Conservation (phyloP, 2,797 vertebrate genomes). For the Pangasius mekongensis region DNA sequence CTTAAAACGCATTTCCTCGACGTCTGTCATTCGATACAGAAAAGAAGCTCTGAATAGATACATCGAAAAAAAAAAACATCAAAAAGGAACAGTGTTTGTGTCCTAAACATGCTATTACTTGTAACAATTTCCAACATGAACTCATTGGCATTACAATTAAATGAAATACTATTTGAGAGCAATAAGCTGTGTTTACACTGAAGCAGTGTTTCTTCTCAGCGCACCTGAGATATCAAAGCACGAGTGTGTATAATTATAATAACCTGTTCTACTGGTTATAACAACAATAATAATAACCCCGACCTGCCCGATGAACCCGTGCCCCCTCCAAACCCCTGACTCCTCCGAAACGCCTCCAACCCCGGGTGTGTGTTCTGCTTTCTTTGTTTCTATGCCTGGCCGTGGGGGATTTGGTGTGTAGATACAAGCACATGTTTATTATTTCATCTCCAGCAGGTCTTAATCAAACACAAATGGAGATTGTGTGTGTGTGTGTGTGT, state of each 20-base stretch:
- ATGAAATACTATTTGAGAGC: neutral
- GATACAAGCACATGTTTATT: constrained; percentile 33
- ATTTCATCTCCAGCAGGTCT: constrained; percentile 24
- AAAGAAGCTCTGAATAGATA: neutral
- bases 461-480: constrained; percentile 30
- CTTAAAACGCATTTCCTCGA: neutral
- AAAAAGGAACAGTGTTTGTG: neutral
- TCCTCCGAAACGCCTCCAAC: neutral
- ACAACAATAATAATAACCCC: neutral
- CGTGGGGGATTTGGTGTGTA: constrained; percentile 22
- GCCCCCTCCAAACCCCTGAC: neutral
- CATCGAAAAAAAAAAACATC: no score
- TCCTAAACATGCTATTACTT: neutral
- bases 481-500: neutral
- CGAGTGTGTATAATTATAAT: neutral
- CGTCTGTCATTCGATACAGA: neutral
- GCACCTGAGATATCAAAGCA: neutral
- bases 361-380: neutral
- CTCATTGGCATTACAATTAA: neutral
- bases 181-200: neutral
- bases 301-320: neutral
- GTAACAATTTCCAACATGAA: neutral
- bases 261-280: neutral
- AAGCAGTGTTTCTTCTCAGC: neutral
- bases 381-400: neutral